A percentile compares a stretch with the other conserved stretches of the same genome.
Conservation (phyloP, 64 coral and sea anemone species). For the Platygyra sinensis region DNA sequence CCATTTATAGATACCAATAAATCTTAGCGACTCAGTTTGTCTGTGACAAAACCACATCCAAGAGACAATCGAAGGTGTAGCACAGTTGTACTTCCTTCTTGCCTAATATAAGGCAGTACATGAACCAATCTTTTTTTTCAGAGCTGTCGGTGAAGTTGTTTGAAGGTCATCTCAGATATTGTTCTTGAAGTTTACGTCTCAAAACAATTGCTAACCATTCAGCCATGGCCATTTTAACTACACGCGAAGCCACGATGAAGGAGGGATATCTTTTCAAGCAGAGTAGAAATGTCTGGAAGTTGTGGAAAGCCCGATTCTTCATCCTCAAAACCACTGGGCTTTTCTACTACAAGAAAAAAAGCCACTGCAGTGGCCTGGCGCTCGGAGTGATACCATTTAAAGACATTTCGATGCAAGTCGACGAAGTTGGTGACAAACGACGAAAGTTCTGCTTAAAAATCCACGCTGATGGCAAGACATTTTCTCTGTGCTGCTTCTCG, state of each 20-base stretch:
- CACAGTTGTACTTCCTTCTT: neutral
- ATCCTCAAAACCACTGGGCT: slow-evolving; percentile 88
- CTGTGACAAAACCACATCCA: neutral
- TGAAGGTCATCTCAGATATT: neutral
- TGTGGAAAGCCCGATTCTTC: slow-evolving; percentile 97
- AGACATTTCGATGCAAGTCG: slow-evolving; percentile 91
- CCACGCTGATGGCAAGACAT: slow-evolving; percentile 72
- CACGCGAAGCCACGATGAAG: slow-evolving; percentile 62
- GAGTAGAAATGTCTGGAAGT: slow-evolving; percentile 91
- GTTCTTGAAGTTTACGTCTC: slow-evolving; percentile 10
- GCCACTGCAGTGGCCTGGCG: slow-evolving; percentile 50
- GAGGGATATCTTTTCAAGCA: slow-evolving; percentile 99
- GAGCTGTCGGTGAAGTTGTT: neutral
- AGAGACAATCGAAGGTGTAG: neutral
- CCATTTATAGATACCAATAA: neutral
- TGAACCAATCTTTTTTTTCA: neutral
- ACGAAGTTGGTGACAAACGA: slow-evolving; percentile 79
- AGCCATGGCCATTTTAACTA: slow-evolving; percentile 65
- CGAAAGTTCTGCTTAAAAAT: slow-evolving; percentile 89
- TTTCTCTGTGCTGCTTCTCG: slow-evolving; percentile 90
- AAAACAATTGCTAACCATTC: slow-evolving; percentile 29
- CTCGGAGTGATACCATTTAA: slow-evolving; percentile 76
- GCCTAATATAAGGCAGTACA: neutral
- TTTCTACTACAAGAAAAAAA: slow-evolving; percentile 89
- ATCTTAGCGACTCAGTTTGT: neutral